Evolutionary conservation across 2,113 vertebrate genomes (phyloP).

Genomic region (Lagenorhynchus albirostris): DNA sequence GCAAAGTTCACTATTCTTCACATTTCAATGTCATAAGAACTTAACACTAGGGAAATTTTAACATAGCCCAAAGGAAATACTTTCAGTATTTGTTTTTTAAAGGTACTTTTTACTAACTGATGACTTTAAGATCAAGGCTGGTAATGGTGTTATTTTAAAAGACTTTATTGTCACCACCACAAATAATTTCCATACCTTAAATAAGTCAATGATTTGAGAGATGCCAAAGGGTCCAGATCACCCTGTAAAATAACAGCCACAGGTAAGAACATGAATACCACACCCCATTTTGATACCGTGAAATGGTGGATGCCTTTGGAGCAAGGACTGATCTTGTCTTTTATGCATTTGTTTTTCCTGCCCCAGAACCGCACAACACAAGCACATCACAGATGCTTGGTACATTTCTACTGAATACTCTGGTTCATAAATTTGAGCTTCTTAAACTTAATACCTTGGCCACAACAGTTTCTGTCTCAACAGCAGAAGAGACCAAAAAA

Average conservation of each 20-base stretch:
- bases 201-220: constrained; percentile 91
- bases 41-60: not conserved
- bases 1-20: not conserved
- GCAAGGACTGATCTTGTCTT: not conserved
- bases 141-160: not conserved
- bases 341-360: not conserved
- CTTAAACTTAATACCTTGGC: not conserved
- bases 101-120: not conserved
- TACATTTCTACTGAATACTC: not conserved
- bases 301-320: not conserved
- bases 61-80: not conserved
- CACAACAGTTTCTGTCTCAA: not conserved
- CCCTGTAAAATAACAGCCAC: constrained; percentile 80
- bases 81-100: not conserved
- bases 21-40: not conserved
- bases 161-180: not conserved
- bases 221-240: constrained; percentile 93
- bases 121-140: not conserved
- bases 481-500: not conserved
- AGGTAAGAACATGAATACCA: not conserved
- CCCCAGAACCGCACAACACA: not conserved
- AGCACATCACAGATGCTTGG: not conserved
- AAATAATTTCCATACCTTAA: constrained; percentile 86
- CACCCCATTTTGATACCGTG: not conserved
- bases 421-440: not conserved